Conservation (phyloP, 2,797 vertebrate genomes). For the Tangara arthus region DNA sequence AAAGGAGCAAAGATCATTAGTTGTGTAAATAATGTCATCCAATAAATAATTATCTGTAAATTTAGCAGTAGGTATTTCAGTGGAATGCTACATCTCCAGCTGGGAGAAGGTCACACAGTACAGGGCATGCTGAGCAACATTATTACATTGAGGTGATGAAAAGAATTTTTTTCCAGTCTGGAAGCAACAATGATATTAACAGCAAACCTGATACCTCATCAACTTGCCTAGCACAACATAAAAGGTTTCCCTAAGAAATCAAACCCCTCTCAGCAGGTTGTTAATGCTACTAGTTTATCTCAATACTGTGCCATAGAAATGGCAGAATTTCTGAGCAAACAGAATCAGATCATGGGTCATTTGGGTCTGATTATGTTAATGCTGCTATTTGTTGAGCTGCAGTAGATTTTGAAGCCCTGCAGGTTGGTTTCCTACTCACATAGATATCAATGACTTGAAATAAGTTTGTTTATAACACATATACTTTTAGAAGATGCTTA, state of each 20-base stretch:
- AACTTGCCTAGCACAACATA: neutral
- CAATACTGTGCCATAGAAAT: fast-evolving
- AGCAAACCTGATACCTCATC: neutral
- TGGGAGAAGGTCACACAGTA: neutral
- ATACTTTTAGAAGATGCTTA: neutral
- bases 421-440: neutral
- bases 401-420: neutral
- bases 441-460: neutral
- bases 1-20: neutral
- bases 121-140: neutral
- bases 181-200: neutral
- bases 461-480: neutral
- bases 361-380: neutral
- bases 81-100: neutral
- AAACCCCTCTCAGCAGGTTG: neutral
- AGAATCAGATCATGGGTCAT: neutral
- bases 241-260: neutral
- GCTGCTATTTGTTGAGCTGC: neutral
- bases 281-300: neutral
- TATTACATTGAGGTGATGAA: neutral
- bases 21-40: neutral
- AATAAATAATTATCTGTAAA: neutral
- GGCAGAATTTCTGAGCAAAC: neutral
- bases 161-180: neutral
- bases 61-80: neutral